Evolutionary conservation across 2,797 vertebrate species (phyloP).

Genomic region (Girardinus metallicus): DNA sequence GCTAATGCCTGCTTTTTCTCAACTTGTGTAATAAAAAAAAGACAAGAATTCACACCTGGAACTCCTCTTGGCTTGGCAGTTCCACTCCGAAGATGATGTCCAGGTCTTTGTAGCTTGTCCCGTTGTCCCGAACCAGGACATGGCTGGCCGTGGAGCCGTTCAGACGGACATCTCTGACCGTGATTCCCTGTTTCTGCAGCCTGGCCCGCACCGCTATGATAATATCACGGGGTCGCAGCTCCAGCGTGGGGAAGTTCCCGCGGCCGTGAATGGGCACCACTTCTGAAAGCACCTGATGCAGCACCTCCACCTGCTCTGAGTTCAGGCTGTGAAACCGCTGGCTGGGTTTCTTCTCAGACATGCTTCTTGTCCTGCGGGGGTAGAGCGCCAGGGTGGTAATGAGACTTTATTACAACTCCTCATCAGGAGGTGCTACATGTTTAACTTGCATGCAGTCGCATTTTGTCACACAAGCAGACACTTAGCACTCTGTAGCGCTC

Average conservation of each 20-base stretch:
- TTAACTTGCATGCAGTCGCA: slow-evolving; percentile 16
- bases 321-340: slow-evolving; percentile 92
- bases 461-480: slow-evolving; percentile 16
- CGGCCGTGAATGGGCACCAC: slow-evolving; percentile 94
- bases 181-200: slow-evolving; percentile 87
- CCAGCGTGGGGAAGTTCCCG: slow-evolving; percentile 95
- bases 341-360: slow-evolving; percentile 86
- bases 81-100: slow-evolving; percentile 96
- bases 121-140: slow-evolving; percentile 90
- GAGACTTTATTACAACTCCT: slow-evolving; percentile 40
- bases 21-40: neutral
- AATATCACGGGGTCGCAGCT: slow-evolving; percentile 93
- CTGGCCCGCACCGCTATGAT: slow-evolving; percentile 89
- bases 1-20: neutral
- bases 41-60: slow-evolving; percentile 77
- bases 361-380: slow-evolving; percentile 72
- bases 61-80: slow-evolving; percentile 89
- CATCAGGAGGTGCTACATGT: slow-evolving; percentile 32
- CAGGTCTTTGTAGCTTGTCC: slow-evolving; percentile 94
- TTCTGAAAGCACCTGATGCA: slow-evolving; percentile 93
- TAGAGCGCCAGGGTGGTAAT: slow-evolving; percentile 1
- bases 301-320: slow-evolving; percentile 89
- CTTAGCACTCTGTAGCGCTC: slow-evolving; percentile 37
- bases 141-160: slow-evolving; percentile 97
- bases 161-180: slow-evolving; percentile 89